Evolutionary conservation across 2,888 invertebrate genomes (phyloP).

Genomic region (Melieria omissa): DNA sequence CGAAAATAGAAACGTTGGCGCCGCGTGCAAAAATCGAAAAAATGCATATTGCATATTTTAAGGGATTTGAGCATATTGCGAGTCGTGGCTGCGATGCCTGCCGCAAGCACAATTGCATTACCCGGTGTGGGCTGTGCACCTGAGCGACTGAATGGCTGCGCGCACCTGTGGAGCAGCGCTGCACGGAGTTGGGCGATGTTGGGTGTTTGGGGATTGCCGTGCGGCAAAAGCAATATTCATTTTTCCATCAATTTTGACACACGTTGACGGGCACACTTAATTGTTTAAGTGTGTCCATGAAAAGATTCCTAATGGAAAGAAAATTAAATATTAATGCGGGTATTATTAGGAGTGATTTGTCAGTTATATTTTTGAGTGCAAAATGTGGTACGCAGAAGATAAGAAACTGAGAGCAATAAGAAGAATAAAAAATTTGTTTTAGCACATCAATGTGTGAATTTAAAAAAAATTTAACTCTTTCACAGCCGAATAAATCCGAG

Average conservation of each 20-base stretch:
- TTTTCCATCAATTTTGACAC: background rate
- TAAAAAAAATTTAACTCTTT: background rate
- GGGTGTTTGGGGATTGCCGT: constrained; percentile 13
- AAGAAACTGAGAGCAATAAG: background rate
- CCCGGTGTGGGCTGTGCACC: too few relatives aligned
- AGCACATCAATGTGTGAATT: background rate
- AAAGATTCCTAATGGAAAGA: background rate
- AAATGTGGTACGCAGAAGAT: background rate
- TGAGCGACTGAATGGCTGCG: too few relatives aligned
- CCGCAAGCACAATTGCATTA: too few relatives aligned
- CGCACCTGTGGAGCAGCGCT: too few relatives aligned
- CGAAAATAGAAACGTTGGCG: background rate
- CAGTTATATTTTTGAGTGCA: background rate
- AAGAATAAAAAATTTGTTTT: background rate
- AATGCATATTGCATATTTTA: constrained; percentile 28
- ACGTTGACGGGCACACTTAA: too few relatives aligned
- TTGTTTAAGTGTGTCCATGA: background rate
- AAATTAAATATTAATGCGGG: background rate
- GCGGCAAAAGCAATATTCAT: constrained; percentile 11
- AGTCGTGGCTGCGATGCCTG: too few relatives aligned
- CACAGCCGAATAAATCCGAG: too few relatives aligned
- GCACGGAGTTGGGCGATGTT: background rate
- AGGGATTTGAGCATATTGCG: constrained; percentile 4
- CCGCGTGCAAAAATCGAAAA: constrained; percentile 4
- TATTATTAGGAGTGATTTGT: too few relatives aligned